Conservation (phyloP, 2,113 vertebrate genomes). For the Labrus mixtus region DNA sequence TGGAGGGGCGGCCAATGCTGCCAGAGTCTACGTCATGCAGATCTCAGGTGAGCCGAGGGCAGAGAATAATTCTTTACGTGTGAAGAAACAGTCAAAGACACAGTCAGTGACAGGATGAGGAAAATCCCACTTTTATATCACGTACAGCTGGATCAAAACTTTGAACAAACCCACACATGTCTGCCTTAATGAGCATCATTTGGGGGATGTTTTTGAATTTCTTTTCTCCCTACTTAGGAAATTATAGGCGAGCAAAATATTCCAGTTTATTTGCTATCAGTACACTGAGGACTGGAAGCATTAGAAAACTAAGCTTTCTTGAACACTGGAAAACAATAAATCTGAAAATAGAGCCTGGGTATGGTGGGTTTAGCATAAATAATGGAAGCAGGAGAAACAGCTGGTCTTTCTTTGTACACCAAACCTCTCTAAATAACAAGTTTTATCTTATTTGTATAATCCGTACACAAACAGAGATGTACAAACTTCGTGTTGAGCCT, state of each 20-base stretch:
- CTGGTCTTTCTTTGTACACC: neutral
- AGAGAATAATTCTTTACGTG: neutral
- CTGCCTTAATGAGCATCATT: neutral
- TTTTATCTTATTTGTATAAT: neutral
- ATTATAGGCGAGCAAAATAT: neutral
- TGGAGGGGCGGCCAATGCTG: conserved; percentile 92
- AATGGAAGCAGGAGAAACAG: neutral
- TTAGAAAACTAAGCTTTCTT: neutral
- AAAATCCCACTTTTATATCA: neutral
- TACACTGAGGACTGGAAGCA: neutral
- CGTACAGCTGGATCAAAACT: neutral
- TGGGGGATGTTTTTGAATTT: neutral
- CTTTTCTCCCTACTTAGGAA: neutral
- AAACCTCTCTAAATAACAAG: neutral
- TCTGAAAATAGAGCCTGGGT: neutral
- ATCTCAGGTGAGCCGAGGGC: conserved; percentile 86
- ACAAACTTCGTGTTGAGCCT: neutral
- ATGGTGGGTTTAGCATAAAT: neutral
- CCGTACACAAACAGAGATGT: neutral
- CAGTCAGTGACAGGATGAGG: neutral
- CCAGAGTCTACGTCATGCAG: conserved; percentile 96
- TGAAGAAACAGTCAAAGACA: neutral
- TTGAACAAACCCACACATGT: neutral
- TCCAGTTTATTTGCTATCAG: neutral
- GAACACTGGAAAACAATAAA: neutral